Percentiles rank a stretch among this genome's conserved stretches.
Evolutionary conservation across 1,140 invertebrate genomes (phyloP).

Genomic region (Magallana angulata): DNA sequence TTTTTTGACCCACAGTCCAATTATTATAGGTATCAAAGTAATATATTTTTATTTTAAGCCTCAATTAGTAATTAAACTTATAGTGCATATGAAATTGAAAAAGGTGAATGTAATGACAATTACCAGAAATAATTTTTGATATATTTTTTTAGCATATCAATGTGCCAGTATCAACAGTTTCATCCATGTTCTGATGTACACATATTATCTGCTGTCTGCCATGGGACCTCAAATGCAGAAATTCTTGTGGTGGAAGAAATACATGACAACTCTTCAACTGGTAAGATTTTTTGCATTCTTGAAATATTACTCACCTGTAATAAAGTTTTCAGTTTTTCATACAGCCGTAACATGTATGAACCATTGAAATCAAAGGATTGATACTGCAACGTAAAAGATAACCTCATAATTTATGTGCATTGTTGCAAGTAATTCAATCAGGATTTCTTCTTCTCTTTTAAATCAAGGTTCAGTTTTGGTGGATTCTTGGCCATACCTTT

Average conservation of each 20-base stretch:
- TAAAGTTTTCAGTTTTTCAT: too few species aligned
- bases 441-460: background rate
- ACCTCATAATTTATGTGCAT: background rate
- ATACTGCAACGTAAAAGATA: too few species aligned
- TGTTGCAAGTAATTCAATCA: background rate
- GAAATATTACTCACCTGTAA: too few species aligned
- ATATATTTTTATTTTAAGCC: too few species aligned
- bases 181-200: conserved; percentile 96
- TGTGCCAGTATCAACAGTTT: conserved; percentile 94
- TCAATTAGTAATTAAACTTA: too few species aligned
- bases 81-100: too few species aligned
- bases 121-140: too few species aligned
- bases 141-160: conserved; percentile 79
- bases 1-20: too few species aligned
- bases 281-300: conserved; percentile 78
- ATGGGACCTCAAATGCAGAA: conserved; percentile 88
- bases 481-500: conserved; percentile 59
- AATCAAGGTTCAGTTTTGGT: conserved; percentile 68
- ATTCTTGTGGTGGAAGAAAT: conserved; percentile 97
- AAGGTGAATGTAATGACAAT: too few species aligned
- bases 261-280: conserved; percentile 93
- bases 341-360: too few species aligned
- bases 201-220: conserved; percentile 92
- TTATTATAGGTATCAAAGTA: too few species aligned
- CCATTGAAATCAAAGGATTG: too few species aligned